Percentiles rank a stretch among this genome's conserved stretches.
These are phyloP conservation scores for Parascotia fuliginaria DNA, from an alignment of 2,888 invertebrate genomes.

Conservation along the genomic window DNA sequence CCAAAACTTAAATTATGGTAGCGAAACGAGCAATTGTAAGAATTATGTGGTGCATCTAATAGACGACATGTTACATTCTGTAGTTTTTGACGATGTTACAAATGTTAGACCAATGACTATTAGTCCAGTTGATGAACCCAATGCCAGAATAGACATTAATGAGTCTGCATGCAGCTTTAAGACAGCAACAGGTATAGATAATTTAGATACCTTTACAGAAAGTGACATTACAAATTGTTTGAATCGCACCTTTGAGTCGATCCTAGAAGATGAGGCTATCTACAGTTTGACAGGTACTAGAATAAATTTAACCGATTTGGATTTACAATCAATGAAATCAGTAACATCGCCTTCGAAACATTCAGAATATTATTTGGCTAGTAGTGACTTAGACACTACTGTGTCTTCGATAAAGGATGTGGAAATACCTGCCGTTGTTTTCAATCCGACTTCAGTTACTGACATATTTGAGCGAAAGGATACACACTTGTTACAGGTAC, in stretches of 20 bases:
- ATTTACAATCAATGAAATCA: conserved; percentile 67
- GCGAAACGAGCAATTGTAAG: conserved; percentile 32
- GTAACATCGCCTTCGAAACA: conserved; percentile 57
- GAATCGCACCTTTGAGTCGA: conserved; percentile 49
- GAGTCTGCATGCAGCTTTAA: conserved; percentile 49
- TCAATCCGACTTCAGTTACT: conserved; percentile 49
- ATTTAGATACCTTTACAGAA: conserved; percentile 37
- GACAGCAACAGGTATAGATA: conserved; percentile 46
- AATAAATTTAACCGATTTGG: conserved; percentile 51
- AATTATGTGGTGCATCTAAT: conserved; percentile 53
- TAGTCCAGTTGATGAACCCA: conserved; percentile 33
- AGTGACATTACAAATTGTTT: conserved; percentile 48
- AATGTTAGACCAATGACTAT: conserved; percentile 50
- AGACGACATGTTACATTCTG: conserved; percentile 59
- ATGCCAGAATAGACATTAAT: conserved; percentile 28
- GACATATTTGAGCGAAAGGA: conserved; percentile 72
- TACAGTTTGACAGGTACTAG: conserved; percentile 43
- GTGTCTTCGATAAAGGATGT: conserved; percentile 8
- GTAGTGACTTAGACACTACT: conserved; percentile 49
- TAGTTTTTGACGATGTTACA: conserved; percentile 38
- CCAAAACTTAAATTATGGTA: conserved; percentile 30
- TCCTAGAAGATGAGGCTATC: conserved; percentile 45
- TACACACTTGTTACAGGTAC: conserved; percentile 49
- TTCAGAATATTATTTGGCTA: conserved; percentile 65
- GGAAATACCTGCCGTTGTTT: conserved; percentile 13